These are phyloP conservation scores for Prunella himalayana DNA, from an alignment of 2,113 vertebrate genomes.

Conservation along the genomic window DNA sequence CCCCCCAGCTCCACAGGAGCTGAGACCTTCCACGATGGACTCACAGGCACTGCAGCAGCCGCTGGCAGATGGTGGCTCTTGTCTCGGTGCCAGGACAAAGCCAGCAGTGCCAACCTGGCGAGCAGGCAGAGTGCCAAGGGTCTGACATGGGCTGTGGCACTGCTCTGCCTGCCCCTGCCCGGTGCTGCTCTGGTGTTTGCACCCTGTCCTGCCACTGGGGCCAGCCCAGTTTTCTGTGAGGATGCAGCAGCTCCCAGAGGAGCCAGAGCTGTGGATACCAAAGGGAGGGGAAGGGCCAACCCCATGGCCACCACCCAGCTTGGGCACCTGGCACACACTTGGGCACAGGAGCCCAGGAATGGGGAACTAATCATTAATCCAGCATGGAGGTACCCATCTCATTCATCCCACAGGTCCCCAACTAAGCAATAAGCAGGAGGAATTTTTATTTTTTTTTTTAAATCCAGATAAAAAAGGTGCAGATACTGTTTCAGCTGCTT, in stretches of 20 bases:
- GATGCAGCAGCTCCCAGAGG: background rate
- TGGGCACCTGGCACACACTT: background rate
- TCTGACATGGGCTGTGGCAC: background rate
- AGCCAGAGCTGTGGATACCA: accelerated
- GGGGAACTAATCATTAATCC: background rate
- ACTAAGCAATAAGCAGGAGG: background rate
- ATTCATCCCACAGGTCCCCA: accelerated
- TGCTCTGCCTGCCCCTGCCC: background rate
- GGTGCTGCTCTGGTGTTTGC: accelerated
- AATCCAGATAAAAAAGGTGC: background rate
- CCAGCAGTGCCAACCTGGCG: accelerated
- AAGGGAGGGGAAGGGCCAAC: accelerated
- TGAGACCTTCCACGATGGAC: background rate
- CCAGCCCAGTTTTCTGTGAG: background rate
- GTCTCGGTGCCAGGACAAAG: accelerated
- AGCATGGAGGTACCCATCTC: background rate
- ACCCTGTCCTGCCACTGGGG: background rate
- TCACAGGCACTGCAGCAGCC: accelerated
- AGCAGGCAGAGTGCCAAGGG: background rate
- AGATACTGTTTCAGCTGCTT: background rate
- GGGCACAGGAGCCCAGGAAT: background rate
- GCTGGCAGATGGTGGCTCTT: accelerated
- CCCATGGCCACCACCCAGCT: background rate
- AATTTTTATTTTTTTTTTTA: background rate
- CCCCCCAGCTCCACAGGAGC: accelerated